Base-by-base conservation (phyloP, 2,888 invertebrate genomes). In the Gerris lacustris region DNA sequence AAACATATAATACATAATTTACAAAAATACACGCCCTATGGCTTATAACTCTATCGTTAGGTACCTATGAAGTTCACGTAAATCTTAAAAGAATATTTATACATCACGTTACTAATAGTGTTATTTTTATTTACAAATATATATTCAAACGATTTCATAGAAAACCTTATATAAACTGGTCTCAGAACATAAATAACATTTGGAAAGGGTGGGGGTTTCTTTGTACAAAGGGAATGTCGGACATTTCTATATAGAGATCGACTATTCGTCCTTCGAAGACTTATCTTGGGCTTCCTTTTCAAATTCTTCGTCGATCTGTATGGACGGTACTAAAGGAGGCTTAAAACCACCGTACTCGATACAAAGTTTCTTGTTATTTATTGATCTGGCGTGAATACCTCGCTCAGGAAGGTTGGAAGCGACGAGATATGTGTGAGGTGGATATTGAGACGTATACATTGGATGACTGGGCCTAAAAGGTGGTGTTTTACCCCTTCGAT, bases 301-400 rank as follows among this genome's bases (percentile, higher is more conserved):
- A 31, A 64, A 64, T 64, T 64, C 70, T 6, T 89, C 85, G 74
- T 90, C 86, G 9, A 92, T 87, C 79, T 91, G 90, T 6, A 89
- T 83, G 0, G 92, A 92, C 0, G 92, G 92, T 73, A 90, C 85
- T 76, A 92, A 79, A 0, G 92, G 92, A 0, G 92, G 92, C 77
- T 88, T 90, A 76, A 92, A 92, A 0, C 91, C 88, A 5, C 79
- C 87, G 76, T 92, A 92, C 75, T 92, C 92, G 77, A 92, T 85
- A 76, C 88, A 86, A 0, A 91, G 72, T 66, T 75, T 74, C 66
- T 75, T 75, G 44, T 72, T 74, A 18, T 72, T 73, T 45, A 74
- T 73, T 5, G 73, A 70, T 44, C 74, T 72, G 7, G 72, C 72
- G 47, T 73, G 70, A 2, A 72, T 70, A 18, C 72, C 70, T 47